Evolutionary conservation across 1,140 invertebrate species (phyloP).

Genomic region (Drosophila equinoxialis): DNA sequence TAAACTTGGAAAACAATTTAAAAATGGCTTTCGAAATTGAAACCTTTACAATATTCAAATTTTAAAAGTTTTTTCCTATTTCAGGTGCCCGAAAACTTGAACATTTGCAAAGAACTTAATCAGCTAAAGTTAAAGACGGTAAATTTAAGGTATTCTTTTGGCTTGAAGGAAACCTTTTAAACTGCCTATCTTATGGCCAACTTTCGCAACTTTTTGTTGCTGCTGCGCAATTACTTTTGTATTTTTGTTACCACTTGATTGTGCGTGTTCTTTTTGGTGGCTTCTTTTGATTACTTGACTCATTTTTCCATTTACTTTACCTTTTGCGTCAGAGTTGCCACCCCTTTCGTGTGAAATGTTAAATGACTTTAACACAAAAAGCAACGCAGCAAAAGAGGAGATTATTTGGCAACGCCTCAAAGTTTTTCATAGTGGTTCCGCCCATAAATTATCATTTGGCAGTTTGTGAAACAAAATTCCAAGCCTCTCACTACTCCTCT

Average conservation of each 20-base stretch:
- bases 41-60: too few relatives aligned
- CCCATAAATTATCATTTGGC: constrained; percentile 79
- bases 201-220: too few relatives aligned
- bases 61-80: too few relatives aligned
- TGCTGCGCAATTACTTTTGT: background rate
- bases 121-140: too few relatives aligned
- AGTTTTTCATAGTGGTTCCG: constrained; percentile 62
- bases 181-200: too few relatives aligned
- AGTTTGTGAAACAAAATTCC: constrained; percentile 48
- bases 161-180: too few relatives aligned
- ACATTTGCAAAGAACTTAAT: too few relatives aligned
- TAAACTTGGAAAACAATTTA: too few relatives aligned
- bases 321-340: background rate
- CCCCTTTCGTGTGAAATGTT: background rate
- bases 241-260: constrained; percentile 8
- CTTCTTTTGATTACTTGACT: constrained; percentile 13
- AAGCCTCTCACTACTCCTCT: constrained; percentile 20
- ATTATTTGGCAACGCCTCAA: constrained; percentile 67
- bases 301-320: background rate
- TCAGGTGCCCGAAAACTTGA: too few relatives aligned
- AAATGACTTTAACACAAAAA: constrained; percentile 6
- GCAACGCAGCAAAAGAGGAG: constrained; percentile 17
- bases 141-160: too few relatives aligned
- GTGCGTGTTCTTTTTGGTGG: background rate
- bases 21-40: too few relatives aligned